Evolutionary conservation across 2,113 vertebrate species (phyloP).

Genomic region (Xerus inauris): DNA sequence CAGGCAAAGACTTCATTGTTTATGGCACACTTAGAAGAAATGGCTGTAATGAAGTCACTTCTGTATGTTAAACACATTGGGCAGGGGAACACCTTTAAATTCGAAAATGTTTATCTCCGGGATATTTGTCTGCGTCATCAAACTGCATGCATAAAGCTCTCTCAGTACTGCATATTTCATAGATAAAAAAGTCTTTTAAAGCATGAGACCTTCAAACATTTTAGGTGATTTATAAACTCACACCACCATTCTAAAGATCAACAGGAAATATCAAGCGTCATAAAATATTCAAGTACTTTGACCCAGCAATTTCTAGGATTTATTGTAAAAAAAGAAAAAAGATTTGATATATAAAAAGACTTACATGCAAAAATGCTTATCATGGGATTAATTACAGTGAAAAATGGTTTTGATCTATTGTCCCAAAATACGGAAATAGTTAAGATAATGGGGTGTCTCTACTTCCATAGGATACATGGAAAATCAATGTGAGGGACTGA

Average conservation of each 20-base stretch:
- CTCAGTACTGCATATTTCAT: background rate
- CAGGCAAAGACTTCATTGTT: slow-evolving; percentile 77
- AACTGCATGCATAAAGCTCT: background rate
- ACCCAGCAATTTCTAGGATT: background rate
- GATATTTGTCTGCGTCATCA: slow-evolving; percentile 54
- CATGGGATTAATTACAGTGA: slow-evolving; percentile 40
- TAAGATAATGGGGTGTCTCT: slow-evolving; percentile 43
- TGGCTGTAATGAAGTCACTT: slow-evolving; percentile 79
- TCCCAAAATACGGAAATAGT: slow-evolving; percentile 13
- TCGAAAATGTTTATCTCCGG: slow-evolving; percentile 59
- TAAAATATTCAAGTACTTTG: background rate
- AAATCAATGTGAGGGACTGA: slow-evolving; percentile 68
- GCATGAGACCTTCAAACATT: background rate
- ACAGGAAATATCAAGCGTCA: slow-evolving; percentile 17
- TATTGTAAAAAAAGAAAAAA: background rate
- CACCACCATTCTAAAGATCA: background rate
- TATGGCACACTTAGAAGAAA: slow-evolving; percentile 74
- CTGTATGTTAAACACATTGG: slow-evolving; percentile 74
- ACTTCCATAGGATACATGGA: slow-evolving; percentile 61
- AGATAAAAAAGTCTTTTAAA: background rate
- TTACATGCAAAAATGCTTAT: background rate
- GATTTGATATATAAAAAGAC: background rate
- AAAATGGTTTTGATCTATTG: slow-evolving; percentile 36
- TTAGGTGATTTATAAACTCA: background rate
- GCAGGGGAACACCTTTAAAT: slow-evolving; percentile 73